Evolutionary conservation across 2,888 invertebrate genomes (phyloP).

Genomic region (Pelosia muscerda): DNA sequence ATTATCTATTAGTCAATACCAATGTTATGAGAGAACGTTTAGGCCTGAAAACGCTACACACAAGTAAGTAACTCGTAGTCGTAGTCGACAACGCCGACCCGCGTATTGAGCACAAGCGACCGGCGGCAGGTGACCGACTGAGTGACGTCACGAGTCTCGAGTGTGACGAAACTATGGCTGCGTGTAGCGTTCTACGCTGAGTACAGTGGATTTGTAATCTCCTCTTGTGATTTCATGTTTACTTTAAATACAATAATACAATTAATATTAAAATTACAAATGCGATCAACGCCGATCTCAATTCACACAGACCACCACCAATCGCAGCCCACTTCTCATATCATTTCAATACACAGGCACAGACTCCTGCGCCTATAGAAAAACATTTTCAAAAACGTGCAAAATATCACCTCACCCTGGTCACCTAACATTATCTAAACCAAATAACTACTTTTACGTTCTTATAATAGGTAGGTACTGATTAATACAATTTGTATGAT

Average conservation of each 20-base stretch:
- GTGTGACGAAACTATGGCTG: constrained; percentile 38
- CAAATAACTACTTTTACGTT: constrained; percentile 82
- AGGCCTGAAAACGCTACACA: constrained; percentile 84
- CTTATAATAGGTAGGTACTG: constrained; percentile 78
- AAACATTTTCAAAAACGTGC: constrained; percentile 87
- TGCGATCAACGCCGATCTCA: constrained; percentile 72
- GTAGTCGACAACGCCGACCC: constrained; percentile 56
- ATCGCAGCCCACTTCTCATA: constrained; percentile 66
- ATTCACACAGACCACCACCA: constrained; percentile 73
- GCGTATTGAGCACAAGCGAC: constrained; percentile 67
- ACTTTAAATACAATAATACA: constrained; percentile 63
- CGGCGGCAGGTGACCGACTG: constrained; percentile 31
- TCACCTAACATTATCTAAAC: constrained; percentile 86
- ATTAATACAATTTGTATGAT: constrained; percentile 82
- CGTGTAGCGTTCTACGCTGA: constrained; percentile 80
- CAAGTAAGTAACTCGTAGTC: constrained; percentile 48
- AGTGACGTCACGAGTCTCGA: constrained; percentile 1
- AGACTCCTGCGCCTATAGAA: constrained; percentile 79
- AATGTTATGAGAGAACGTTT: constrained; percentile 81
- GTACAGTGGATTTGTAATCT: constrained; percentile 82
- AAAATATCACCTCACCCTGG: constrained; percentile 87
- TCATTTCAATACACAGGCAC: constrained; percentile 77
- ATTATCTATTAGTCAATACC: constrained; percentile 85
- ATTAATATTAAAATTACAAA: constrained; percentile 73
- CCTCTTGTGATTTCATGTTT: constrained; percentile 72